Evolutionary conservation across 2,113 vertebrate genomes (phyloP).

Genomic region (Apistogramma diplotaenia): DNA sequence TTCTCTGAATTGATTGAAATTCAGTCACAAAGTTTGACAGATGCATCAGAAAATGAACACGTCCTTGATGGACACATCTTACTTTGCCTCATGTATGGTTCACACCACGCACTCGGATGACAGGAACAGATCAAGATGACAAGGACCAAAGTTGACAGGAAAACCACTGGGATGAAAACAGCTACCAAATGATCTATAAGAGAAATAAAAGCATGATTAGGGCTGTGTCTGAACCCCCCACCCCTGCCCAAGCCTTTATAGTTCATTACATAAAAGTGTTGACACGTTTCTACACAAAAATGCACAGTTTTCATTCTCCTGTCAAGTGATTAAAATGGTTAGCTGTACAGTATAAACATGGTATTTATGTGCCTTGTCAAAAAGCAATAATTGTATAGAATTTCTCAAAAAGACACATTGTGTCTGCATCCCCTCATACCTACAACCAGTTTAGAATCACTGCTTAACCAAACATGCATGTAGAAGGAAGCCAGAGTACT

Average conservation of each 20-base stretch:
- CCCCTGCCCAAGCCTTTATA: background rate
- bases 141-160: slow-evolving; percentile 15
- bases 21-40: background rate
- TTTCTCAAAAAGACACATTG: background rate
- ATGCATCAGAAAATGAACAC: background rate
- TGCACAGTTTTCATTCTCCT: background rate
- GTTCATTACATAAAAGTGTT: background rate
- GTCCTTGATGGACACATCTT: slow-evolving; percentile 1
- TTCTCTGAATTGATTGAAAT: background rate
- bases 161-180: slow-evolving; percentile 35
- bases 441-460: too few species aligned
- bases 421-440: too few species aligned
- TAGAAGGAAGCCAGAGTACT: background rate
- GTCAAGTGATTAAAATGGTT: background rate
- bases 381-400: background rate
- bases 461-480: too few species aligned
- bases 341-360: background rate
- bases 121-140: slow-evolving; percentile 19
- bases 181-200: slow-evolving; percentile 23
- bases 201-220: background rate
- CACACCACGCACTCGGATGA: background rate
- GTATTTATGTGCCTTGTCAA: background rate
- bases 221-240: background rate
- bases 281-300: background rate
- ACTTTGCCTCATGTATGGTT: slow-evolving; percentile 60